Conservation (phyloP, 1,140 invertebrate species). For the Drosophila nigrodunni region DNA sequence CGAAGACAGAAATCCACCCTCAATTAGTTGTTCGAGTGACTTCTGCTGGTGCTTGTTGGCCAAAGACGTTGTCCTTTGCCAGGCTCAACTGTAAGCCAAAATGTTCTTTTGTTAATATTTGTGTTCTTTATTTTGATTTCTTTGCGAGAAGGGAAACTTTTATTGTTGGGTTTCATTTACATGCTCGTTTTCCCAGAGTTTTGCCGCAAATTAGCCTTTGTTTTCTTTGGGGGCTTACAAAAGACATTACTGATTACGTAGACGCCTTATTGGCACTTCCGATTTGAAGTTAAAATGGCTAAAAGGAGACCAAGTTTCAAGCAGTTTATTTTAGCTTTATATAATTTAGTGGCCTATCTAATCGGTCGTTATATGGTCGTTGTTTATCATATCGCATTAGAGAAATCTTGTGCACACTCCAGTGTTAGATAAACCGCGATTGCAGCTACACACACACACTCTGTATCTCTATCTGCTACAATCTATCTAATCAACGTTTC, state of each 20-base stretch:
- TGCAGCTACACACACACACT: not conserved
- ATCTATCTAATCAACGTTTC: slow-evolving; percentile 67
- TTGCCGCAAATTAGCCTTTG: slow-evolving; percentile 74
- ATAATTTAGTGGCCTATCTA: slow-evolving; percentile 35
- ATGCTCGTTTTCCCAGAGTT: slow-evolving; percentile 69
- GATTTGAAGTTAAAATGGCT: slow-evolving; percentile 48
- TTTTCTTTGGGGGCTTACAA: slow-evolving; percentile 25
- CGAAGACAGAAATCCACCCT: slow-evolving; percentile 69
- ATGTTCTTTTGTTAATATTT: slow-evolving; percentile 55
- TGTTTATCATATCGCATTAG: slow-evolving; percentile 13
- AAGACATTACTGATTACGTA: slow-evolving; percentile 52
- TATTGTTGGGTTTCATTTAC: slow-evolving; percentile 64
- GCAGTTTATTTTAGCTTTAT: not conserved
- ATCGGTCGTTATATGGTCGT: slow-evolving; percentile 22
- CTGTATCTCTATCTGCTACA: slow-evolving; percentile 1
- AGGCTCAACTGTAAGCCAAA: slow-evolving; percentile 22
- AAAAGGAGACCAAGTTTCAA: slow-evolving; percentile 21
- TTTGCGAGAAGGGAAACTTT: slow-evolving; percentile 17
- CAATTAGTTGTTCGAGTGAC: slow-evolving; percentile 63
- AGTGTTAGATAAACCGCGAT: slow-evolving; percentile 24
- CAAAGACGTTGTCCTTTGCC: slow-evolving; percentile 4
- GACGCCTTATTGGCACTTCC: slow-evolving; percentile 68
- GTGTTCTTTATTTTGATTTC: slow-evolving; percentile 42
- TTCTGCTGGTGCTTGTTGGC: not conserved
- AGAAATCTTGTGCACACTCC: slow-evolving; percentile 41